A percentile compares a stretch with the other conserved stretches of the same genome.
Evolutionary conservation across 2,797 vertebrate species (phyloP).

Genomic region (Poeciliopsis paucimaculata): DNA sequence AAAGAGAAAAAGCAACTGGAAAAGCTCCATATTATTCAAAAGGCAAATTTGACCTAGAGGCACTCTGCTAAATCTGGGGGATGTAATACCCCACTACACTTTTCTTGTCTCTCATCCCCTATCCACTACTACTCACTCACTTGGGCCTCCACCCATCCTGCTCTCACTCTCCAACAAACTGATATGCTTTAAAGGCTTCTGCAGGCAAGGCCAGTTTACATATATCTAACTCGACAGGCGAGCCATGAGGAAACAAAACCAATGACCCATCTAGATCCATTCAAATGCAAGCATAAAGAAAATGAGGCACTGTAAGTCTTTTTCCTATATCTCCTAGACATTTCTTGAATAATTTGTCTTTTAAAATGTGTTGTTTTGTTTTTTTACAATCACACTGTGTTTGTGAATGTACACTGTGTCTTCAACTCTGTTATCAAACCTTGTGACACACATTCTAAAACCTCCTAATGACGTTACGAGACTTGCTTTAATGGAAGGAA

Average conservation of each 20-base stretch:
- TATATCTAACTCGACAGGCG: conserved; percentile 82
- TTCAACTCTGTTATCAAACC: neutral
- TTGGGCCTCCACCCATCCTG: conserved; percentile 41
- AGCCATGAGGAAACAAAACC: conserved; percentile 78
- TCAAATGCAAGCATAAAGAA: conserved; percentile 67
- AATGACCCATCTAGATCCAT: conserved; percentile 78
- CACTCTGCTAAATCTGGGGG: conserved; percentile 69
- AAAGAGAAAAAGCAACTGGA: conserved; percentile 51
- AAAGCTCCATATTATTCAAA: conserved; percentile 74
- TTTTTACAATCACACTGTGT: conserved; percentile 21
- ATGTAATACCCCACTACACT: conserved; percentile 48
- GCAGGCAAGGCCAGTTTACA: conserved; percentile 76
- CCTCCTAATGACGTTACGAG: neutral
- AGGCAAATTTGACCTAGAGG: conserved; percentile 59
- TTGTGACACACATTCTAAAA: neutral
- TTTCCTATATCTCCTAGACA: conserved; percentile 43
- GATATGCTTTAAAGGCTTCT: conserved; percentile 77
- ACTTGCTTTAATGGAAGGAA: neutral
- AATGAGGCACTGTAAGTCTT: conserved; percentile 56
- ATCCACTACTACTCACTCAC: conserved; percentile 52
- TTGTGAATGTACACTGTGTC: neutral
- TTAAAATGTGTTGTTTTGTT: conserved; percentile 22
- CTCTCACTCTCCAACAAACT: conserved; percentile 67
- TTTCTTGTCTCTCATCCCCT: conserved; percentile 2
- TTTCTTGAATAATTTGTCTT: conserved; percentile 29